phyloP scores from a whole-genome alignment of 2,797 vertebrate species.

The Acanthurus lineatus region DNA sequence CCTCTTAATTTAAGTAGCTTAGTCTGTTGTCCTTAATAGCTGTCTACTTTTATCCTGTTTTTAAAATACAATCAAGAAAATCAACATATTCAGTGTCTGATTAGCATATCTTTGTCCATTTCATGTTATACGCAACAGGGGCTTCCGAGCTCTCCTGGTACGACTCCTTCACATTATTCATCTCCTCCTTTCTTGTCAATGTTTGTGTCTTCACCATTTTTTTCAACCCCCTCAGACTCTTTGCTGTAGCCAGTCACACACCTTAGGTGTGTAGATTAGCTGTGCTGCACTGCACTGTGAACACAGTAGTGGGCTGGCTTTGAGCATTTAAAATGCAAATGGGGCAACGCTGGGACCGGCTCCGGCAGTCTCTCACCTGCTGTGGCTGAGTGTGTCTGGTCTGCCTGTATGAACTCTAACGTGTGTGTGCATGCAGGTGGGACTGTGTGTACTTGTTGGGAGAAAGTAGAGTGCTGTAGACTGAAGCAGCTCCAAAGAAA shows the following conservation, averaged over 20 bases:
- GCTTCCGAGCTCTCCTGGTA: not conserved
- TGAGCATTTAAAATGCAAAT: slow-evolving; percentile 94
- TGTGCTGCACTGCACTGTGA: slow-evolving; percentile 78
- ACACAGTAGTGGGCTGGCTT: slow-evolving; percentile 81
- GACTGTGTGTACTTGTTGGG: slow-evolving; percentile 40
- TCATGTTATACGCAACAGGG: not conserved
- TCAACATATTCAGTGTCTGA: not conserved
- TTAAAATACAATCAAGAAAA: not conserved
- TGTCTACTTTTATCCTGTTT: not conserved
- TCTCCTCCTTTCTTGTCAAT: slow-evolving; percentile 42
- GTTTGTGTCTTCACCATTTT: slow-evolving; percentile 52
- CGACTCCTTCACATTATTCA: slow-evolving; percentile 13
- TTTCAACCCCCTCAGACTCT: slow-evolving; percentile 70
- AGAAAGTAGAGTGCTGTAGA: not conserved
- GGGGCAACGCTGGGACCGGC: slow-evolving; percentile 80
- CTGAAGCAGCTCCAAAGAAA: slow-evolving; percentile 11
- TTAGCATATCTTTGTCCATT: slow-evolving; percentile 8
- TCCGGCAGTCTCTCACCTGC: slow-evolving; percentile 90
- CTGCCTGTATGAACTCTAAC: slow-evolving; percentile 18
- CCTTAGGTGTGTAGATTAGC: slow-evolving; percentile 86
- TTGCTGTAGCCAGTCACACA: slow-evolving; percentile 73
- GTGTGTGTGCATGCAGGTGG: slow-evolving; percentile 30
- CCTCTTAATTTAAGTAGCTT: not conserved
- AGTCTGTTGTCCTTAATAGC: not conserved
- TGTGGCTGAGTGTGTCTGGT: slow-evolving; percentile 71